phyloP scores from a whole-genome alignment of 2,888 invertebrate genomes.

The Oscheius sp. region DNA sequence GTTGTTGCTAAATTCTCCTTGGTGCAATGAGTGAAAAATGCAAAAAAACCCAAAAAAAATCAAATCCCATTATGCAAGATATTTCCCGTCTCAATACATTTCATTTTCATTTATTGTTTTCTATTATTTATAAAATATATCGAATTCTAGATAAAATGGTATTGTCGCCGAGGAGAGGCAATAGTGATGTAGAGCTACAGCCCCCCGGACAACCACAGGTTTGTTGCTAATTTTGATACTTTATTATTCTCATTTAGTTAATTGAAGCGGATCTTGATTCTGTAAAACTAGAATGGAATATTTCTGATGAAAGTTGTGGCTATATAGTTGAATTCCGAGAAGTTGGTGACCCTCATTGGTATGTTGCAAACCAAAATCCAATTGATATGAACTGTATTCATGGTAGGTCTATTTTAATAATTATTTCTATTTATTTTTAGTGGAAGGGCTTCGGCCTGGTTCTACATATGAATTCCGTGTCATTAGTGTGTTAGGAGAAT shows the following conservation, averaged over 20 bases:
- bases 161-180: too few relatives aligned
- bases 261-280: slow-evolving; percentile 66
- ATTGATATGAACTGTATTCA: slow-evolving; percentile 60
- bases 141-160: too few relatives aligned
- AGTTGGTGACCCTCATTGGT: slow-evolving; percentile 66
- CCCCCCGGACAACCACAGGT: slow-evolving; percentile 52
- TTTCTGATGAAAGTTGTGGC: slow-evolving; percentile 46
- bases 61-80: too few relatives aligned
- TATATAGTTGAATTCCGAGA: slow-evolving; percentile 68
- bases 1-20: too few relatives aligned
- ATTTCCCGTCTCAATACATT: too few relatives aligned
- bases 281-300: slow-evolving; percentile 67
- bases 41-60: too few relatives aligned
- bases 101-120: too few relatives aligned
- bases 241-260: slow-evolving; percentile 40
- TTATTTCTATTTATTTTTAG: slow-evolving; percentile 40
- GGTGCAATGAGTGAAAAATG: too few relatives aligned
- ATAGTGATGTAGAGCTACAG: slow-evolving; percentile 8
- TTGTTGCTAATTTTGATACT: neutral
- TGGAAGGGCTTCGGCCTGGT: slow-evolving; percentile 65
- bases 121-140: too few relatives aligned
- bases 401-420: slow-evolving; percentile 32
- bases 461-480: slow-evolving; percentile 70
- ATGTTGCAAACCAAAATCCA: slow-evolving; percentile 59
- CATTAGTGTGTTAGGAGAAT: slow-evolving; percentile 52